Evolutionary conservation across 2,888 invertebrate genomes (phyloP).

Genomic region (Fragum whitleyi): DNA sequence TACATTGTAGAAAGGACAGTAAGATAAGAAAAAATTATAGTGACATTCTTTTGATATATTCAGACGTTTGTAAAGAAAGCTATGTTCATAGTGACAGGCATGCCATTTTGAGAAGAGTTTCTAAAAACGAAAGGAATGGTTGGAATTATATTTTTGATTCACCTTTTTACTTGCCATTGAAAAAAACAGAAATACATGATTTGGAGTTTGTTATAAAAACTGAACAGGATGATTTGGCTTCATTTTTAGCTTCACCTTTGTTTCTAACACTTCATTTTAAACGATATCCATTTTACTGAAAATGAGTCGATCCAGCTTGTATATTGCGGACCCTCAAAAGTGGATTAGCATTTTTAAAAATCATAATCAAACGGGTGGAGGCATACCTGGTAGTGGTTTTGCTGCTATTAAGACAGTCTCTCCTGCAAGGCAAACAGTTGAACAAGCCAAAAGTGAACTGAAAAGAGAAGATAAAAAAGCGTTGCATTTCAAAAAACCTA

Average conservation of each 20-base stretch:
- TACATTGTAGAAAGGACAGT: conserved; percentile 24
- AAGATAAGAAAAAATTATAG: conserved; percentile 24
- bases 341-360: conserved; percentile 39
- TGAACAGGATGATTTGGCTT: conserved; percentile 35
- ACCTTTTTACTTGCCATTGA: conserved; percentile 52
- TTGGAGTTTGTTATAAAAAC: conserved; percentile 56
- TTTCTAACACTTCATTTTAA: conserved; percentile 57
- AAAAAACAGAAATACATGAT: conserved; percentile 46
- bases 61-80: conserved; percentile 51
- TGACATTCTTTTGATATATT: conserved; percentile 43
- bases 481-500: conserved; percentile 11
- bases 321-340: conserved; percentile 30
- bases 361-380: conserved; percentile 26
- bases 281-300: conserved; percentile 52
- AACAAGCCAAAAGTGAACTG: conserved; percentile 50
- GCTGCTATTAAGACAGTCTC: conserved; percentile 42
- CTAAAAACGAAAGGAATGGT: conserved; percentile 28
- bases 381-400: conserved; percentile 6
- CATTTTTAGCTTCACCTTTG: conserved; percentile 52
- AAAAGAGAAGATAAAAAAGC: conserved; percentile 50
- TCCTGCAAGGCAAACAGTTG: conserved; percentile 43
- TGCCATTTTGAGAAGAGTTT: conserved; percentile 42
- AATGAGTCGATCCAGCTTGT: conserved; percentile 31
- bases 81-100: conserved; percentile 38
- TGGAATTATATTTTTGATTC: conserved; percentile 47